These are phyloP conservation scores for Patella pellucida DNA, from an alignment of 2,888 invertebrate genomes.

Conservation along the genomic window DNA sequence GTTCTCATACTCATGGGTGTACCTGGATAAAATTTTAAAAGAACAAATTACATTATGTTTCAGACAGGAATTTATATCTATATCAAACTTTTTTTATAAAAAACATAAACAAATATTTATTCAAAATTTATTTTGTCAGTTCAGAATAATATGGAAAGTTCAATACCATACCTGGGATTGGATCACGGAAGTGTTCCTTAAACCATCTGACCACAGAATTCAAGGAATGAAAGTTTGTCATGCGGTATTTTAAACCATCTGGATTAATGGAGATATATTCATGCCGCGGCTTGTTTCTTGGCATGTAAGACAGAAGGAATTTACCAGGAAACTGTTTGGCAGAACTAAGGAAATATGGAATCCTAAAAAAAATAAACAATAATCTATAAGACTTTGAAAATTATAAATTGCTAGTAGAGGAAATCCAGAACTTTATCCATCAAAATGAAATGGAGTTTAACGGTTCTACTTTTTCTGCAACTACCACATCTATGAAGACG, in stretches of 20 bases:
- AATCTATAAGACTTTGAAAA: too few relatives aligned
- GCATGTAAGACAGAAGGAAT: constrained; percentile 93
- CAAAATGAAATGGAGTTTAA: too few relatives aligned
- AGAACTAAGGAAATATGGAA: constrained; percentile 67
- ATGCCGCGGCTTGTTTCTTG: constrained; percentile 86
- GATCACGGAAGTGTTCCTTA: constrained; percentile 96
- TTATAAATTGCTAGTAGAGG: too few relatives aligned
- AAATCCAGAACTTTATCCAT: too few relatives aligned
- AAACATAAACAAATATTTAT: neutral
- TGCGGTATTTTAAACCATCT: constrained; percentile 91
- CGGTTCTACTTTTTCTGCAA: too few relatives aligned
- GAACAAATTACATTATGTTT: too few relatives aligned
- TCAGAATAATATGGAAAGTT: too few relatives aligned
- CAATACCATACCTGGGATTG: constrained; percentile 70
- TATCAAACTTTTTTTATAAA: too few relatives aligned
- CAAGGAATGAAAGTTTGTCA: constrained; percentile 85
- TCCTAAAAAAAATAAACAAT: constrained; percentile 51
- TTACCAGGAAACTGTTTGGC: constrained; percentile 74
- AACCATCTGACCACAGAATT: constrained; percentile 92
- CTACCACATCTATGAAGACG: too few relatives aligned
- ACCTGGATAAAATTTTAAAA: constrained; percentile 30
- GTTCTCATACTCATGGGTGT: constrained; percentile 50
- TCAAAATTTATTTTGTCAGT: neutral
- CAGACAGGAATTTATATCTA: neutral
- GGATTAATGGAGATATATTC: constrained; percentile 93